These are phyloP conservation scores for Papilio machaon DNA, from an alignment of 1,140 invertebrate genomes.

Conservation along the genomic window DNA sequence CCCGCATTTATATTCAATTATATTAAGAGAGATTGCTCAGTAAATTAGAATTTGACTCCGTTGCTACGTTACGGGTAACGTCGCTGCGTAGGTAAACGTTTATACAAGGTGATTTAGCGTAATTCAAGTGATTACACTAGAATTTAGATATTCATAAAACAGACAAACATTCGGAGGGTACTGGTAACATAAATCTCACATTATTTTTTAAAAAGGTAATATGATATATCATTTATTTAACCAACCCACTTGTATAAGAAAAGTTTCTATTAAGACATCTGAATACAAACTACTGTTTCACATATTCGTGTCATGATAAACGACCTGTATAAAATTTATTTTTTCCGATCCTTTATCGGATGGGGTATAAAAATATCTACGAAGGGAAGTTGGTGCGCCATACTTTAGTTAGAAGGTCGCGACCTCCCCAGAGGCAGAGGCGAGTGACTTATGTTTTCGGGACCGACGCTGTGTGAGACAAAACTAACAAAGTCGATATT, in stretches of 20 bases:
- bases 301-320: constrained; percentile 47
- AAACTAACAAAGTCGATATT: constrained; percentile 53
- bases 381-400: constrained; percentile 36
- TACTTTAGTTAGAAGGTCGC: constrained; percentile 50
- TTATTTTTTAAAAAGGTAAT: not conserved
- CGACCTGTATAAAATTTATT: constrained; percentile 51
- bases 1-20: constrained; percentile 40
- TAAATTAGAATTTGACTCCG: constrained; percentile 25
- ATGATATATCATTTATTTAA: not conserved
- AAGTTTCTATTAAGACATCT: constrained; percentile 7
- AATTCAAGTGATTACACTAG: not conserved
- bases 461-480: constrained; percentile 41
- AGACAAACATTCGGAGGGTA: too few relatives aligned
- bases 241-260: not conserved
- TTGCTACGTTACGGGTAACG: constrained; percentile 4
- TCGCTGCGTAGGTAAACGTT: not conserved
- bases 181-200: not conserved
- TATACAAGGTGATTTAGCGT: not conserved
- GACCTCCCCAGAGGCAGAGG: constrained; percentile 43
- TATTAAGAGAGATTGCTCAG: constrained; percentile 28
- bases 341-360: constrained; percentile 42
- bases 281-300: constrained; percentile 27
- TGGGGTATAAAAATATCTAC: constrained; percentile 42
- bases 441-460: constrained; percentile 55
- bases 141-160: too few relatives aligned